phyloP scores from a whole-genome alignment of 2,888 invertebrate genomes.

The Limnephilus marmoratus region DNA sequence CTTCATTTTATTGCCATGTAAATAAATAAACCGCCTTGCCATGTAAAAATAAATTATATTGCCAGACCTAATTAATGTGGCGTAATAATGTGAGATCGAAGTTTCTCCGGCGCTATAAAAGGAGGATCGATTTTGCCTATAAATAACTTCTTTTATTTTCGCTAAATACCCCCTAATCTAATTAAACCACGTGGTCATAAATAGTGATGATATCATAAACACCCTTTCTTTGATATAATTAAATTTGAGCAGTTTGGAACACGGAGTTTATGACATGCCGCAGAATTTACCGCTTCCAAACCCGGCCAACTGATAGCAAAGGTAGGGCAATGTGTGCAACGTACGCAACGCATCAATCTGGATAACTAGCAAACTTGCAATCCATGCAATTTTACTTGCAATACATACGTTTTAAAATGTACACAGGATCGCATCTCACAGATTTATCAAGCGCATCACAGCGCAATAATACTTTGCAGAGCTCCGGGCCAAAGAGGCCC shows the following conservation, averaged over 20 bases:
- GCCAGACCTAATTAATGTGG: slow-evolving; percentile 10
- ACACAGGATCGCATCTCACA: too few relatives aligned
- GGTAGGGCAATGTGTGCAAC: too few relatives aligned
- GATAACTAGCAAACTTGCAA: too few relatives aligned
- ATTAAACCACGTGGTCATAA: neutral
- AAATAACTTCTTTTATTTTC: slow-evolving; percentile 24
- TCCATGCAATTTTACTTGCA: too few relatives aligned
- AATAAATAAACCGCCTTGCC: neutral
- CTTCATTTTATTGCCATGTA: neutral
- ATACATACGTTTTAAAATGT: too few relatives aligned
- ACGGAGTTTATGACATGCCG: neutral
- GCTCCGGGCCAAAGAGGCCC: too few relatives aligned
- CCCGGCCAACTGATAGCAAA: neutral
- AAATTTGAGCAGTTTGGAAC: neutral
- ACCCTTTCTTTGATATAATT: neutral
- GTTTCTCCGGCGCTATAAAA: slow-evolving; percentile 15
- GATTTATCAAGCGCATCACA: too few relatives aligned
- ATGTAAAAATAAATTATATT: slow-evolving; percentile 13
- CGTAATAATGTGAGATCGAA: slow-evolving; percentile 21
- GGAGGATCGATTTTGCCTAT: slow-evolving; percentile 24
- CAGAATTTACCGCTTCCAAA: neutral
- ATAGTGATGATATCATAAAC: neutral
- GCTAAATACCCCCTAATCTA: neutral
- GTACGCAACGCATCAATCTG: too few relatives aligned
- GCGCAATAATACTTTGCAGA: too few relatives aligned